Evolutionary conservation across 2,797 vertebrate genomes (phyloP), one percentile per base, ranked within the genome.

Genomic region (Notolepis coatsorum): DNA sequence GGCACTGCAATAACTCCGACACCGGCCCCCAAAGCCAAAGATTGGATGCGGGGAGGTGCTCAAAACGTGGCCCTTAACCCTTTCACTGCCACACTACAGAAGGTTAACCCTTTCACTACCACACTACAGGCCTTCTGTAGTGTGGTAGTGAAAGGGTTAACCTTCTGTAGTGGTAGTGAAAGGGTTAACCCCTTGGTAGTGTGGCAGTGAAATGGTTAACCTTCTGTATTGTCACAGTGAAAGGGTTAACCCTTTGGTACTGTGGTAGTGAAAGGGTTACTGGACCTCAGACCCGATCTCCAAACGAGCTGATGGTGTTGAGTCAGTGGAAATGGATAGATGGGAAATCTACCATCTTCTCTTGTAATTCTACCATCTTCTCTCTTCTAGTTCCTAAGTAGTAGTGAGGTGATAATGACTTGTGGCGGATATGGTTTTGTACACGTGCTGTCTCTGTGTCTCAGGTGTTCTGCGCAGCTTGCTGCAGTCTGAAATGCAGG

Each of bases 391-490:
- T 58, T 35, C 3, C 33, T 71, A 58, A 73, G 69, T 63, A 43
- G 35, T 61, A 25, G 65, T 52, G 50, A 18, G 8, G 56, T 46
- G 48, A 63, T 77, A 79, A 80, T 59, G 50, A 70, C 50, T 68
- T 28, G 37, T 68, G 68, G 79, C 57, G 65, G 67, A 49, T 63
- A 43, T 58, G 42, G n/a, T 4, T 20, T 17, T 42, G 13, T 73
- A 12, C 45, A 15, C 39, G 23, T 41, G 17, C n/a, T 78, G 28
- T 75, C 17, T 67, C 49, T 74, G 5, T 75, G 61, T 65, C 45
- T 3, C 74, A 99, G 98, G 97, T 99, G 57, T 99, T 99, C 46
- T 99, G 97, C 75, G 96, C 97, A 0, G 81, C 95, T 0, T 99
- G 98, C 88, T 99, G 97, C 82, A 96, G 95, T 84, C 88, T 96